Evolutionary conservation across 2,888 invertebrate species (phyloP), one percentile per base, ranked within the genome.

Genomic region (Dasypogon diadema): DNA sequence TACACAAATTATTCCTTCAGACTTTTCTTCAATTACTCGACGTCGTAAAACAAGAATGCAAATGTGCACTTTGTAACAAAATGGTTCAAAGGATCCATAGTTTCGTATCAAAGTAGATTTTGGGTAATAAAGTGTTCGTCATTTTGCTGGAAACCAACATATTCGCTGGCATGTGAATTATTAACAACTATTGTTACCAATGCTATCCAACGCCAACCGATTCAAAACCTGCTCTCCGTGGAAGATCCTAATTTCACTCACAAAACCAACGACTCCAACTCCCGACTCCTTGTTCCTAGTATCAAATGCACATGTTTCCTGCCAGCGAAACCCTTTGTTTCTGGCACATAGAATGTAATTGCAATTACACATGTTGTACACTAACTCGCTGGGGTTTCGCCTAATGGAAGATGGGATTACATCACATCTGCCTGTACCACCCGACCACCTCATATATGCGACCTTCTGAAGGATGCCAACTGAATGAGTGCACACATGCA

Each of bases 261-360:
- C 24, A 58, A 37, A 60, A 60, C 37, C 34, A 60, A 60, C 60
- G 60, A 60, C 60, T 26, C 58, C 58, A 30, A 60, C 60, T 60
- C 30, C 58, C 58, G 58, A 60, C 60, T 60, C 60, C 34, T 37
- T 60, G 60, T 48, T 48, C 14, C 65, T 24, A 22, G 65, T 48
- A 65, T 65, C 65, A 65, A 65, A 65, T 65, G 65, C 65, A 65
- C 46, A 65, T 65, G 65, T 65, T 65, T 26, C 65, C 65, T 65
- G 65, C 65, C 48, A 21, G 48, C 65, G n/a, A 48, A 65, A n/a
- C 65, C 65, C 24, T 65, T 65, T 46, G 65, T 65, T 48, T 48
- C 26, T 46, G 65, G 65, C 65, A 65, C 46, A 65, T 46, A 14
- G 46, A 46, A 65, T 65, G 65, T 65, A 65, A 65, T 65, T 65